Evolutionary conservation across 1,140 invertebrate species (phyloP).

Genomic region (Dolichoris vasculosae): DNA sequence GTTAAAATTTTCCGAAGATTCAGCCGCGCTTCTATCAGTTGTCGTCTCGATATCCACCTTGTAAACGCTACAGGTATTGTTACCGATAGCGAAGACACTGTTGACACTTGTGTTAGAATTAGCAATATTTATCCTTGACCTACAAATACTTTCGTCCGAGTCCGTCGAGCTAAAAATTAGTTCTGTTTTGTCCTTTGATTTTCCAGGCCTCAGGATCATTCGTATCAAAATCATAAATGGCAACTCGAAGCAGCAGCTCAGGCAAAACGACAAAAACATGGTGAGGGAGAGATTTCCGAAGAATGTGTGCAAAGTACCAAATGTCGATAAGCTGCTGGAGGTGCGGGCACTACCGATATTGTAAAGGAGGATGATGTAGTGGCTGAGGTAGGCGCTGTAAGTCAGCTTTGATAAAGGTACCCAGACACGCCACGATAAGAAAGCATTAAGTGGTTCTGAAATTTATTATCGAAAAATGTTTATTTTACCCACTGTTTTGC

Average conservation of each 20-base stretch:
- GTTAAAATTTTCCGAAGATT: neutral
- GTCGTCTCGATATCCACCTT: neutral
- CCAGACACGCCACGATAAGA: constrained; percentile 81
- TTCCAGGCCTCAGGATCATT: neutral
- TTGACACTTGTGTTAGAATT: constrained; percentile 5
- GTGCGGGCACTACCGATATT: constrained; percentile 58
- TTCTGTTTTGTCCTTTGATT: neutral
- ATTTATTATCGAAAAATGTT: neutral
- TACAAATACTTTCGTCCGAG: constrained; percentile 44
- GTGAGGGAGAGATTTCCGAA: constrained; percentile 61
- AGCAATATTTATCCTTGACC: neutral
- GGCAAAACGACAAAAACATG: constrained; percentile 59
- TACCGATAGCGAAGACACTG: constrained; percentile 14
- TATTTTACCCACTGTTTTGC: too few species aligned
- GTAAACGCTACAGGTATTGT: neutral
- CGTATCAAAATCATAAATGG: constrained; percentile 61
- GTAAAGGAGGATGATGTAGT: constrained; percentile 65
- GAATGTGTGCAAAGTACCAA: constrained; percentile 55
- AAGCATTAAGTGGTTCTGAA: constrained; percentile 77
- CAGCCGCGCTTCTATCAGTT: neutral
- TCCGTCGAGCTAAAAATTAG: constrained; percentile 49
- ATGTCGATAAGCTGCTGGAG: constrained; percentile 54
- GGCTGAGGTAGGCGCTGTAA: constrained; percentile 82
- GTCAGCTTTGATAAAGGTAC: constrained; percentile 82
- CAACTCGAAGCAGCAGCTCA: constrained; percentile 69